Percentiles rank a stretch among this genome's conserved stretches.
Evolutionary conservation across 2,888 invertebrate species (phyloP).

Genomic region (Leptopilina myrica): DNA sequence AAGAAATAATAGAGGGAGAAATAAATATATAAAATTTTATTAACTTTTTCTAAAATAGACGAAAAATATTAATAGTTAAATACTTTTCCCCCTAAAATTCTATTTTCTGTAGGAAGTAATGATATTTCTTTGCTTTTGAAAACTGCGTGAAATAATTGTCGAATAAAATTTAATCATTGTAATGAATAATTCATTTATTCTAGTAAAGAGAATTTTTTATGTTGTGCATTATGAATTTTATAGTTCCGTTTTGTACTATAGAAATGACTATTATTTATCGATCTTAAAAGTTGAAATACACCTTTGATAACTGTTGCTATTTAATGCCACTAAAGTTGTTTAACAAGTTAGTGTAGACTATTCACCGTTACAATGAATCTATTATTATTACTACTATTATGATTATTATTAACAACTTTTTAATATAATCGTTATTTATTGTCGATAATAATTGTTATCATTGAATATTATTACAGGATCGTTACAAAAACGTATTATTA

Average conservation of each 20-base stretch:
- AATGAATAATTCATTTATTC: conserved; percentile 1
- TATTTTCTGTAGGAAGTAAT: no score
- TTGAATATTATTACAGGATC: neutral
- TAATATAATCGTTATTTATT: neutral
- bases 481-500: neutral
- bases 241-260: neutral
- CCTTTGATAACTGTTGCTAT: conserved; percentile 8
- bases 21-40: no score
- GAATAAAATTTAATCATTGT: neutral
- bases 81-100: no score
- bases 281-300: conserved; percentile 6
- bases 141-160: neutral
- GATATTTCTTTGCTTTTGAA: no score
- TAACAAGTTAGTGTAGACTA: conserved; percentile 2
- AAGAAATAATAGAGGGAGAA: no score
- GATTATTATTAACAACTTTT: neutral
- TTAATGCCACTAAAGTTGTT: conserved; percentile 1
- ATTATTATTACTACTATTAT: neutral
- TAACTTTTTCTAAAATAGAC: no score
- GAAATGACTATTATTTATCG: conserved; percentile 1
- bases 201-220: neutral
- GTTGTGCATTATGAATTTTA: neutral
- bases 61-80: no score
- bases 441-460: neutral
- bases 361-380: neutral